phyloP scores from a whole-genome alignment of 1,140 invertebrate species.

The Cheumatopsyche charites region DNA sequence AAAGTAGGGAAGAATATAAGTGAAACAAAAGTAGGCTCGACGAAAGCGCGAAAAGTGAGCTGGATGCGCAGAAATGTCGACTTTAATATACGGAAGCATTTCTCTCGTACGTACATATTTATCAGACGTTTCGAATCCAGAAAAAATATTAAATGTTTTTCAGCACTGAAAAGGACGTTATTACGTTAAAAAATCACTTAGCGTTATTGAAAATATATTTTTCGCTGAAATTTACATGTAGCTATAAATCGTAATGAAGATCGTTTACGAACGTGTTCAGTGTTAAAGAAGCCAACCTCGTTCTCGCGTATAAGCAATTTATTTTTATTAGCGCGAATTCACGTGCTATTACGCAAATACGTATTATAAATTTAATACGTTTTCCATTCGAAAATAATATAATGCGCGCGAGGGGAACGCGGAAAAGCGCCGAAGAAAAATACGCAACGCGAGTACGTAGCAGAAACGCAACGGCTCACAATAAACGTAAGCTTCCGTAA shows the following conservation, averaged over 20 bases:
- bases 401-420: background rate
- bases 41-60: conserved; percentile 25
- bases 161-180: no score
- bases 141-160: no score
- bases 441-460: background rate
- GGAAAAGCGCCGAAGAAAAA: background rate
- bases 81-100: background rate
- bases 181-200: no score
- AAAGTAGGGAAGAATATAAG: conserved; percentile 29
- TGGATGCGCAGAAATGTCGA: conserved; percentile 12
- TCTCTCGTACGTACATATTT: no score
- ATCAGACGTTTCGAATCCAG: no score
- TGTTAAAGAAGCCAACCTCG: background rate
- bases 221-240: background rate
- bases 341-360: conserved; percentile 34
- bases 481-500: conserved; percentile 33
- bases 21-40: conserved; percentile 36
- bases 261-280: background rate
- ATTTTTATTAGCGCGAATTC: conserved; percentile 35
- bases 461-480: conserved; percentile 16
- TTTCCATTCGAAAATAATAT: conserved; percentile 10
- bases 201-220: no score
- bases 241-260: conserved; percentile 19
- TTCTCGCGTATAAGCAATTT: conserved; percentile 4
- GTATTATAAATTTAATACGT: conserved; percentile 36